Evolutionary conservation across 1,140 invertebrate species (phyloP).

Genomic region (Pseudobourletiella spinata): DNA sequence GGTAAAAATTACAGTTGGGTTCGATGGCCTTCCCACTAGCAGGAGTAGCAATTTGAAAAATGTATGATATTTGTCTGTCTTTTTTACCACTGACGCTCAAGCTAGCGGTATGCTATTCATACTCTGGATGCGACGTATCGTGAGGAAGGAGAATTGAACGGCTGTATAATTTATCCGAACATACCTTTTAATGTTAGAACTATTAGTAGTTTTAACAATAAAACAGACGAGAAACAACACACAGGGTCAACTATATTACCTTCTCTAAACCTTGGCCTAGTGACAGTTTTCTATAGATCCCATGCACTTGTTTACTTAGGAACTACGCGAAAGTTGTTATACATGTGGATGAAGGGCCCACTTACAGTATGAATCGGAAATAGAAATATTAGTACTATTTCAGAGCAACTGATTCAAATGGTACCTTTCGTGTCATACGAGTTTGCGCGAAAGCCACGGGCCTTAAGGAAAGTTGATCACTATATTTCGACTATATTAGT

Average conservation of each 20-base stretch:
- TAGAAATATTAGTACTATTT: constrained; percentile 10
- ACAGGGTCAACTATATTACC: constrained; percentile 39
- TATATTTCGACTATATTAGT: constrained; percentile 46
- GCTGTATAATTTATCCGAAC: not conserved
- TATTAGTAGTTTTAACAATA: constrained; percentile 11
- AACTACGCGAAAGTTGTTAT: constrained; percentile 36
- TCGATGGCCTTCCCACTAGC: constrained; percentile 14
- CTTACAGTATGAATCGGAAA: not conserved
- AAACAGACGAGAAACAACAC: constrained; percentile 15
- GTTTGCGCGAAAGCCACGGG: constrained; percentile 41
- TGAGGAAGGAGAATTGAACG: too few species aligned
- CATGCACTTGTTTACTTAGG: too few species aligned
- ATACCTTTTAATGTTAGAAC: not conserved
- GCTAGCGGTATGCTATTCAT: too few species aligned
- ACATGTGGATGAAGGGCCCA: constrained; percentile 36
- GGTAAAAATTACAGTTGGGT: constrained; percentile 8
- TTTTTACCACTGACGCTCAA: too few species aligned
- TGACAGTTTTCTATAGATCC: too few species aligned
- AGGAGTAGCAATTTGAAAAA: not conserved
- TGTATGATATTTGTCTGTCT: not conserved
- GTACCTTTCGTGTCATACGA: not conserved
- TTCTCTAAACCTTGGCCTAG: too few species aligned
- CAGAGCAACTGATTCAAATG: not conserved
- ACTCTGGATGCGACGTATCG: too few species aligned
- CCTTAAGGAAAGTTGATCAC: constrained; percentile 38